Conservation (phyloP, 2,888 invertebrate species). For the Macrosoma leucophasiata region DNA sequence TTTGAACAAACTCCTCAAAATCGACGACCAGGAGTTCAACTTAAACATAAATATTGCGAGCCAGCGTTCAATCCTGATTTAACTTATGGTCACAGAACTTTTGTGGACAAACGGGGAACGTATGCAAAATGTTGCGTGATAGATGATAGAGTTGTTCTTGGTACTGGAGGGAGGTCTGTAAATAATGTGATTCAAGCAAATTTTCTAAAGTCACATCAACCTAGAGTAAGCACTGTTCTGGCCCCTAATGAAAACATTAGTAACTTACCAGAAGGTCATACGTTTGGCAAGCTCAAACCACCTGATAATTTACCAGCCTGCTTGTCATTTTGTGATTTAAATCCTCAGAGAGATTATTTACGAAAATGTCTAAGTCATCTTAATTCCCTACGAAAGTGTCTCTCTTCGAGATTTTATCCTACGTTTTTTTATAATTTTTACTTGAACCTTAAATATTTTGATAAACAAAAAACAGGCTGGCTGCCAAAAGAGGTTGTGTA, state of each 20-base stretch:
- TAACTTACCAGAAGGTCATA: constrained; percentile 58
- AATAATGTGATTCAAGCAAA: constrained; percentile 59
- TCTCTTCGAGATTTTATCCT: constrained; percentile 43
- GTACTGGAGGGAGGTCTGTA: constrained; percentile 44
- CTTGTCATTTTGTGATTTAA: constrained; percentile 45
- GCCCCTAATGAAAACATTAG: constrained; percentile 67
- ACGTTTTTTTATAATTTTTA: constrained; percentile 48
- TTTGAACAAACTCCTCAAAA: constrained; percentile 43
- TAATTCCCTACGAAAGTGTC: constrained; percentile 51
- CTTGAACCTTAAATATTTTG: constrained; percentile 45
- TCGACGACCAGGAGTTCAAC: constrained; percentile 41
- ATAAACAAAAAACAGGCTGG: constrained; percentile 59
- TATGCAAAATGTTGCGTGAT: constrained; percentile 61
- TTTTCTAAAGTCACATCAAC: constrained; percentile 41
- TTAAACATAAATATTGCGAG: constrained; percentile 44
- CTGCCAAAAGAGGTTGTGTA: constrained; percentile 59
- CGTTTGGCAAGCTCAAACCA: constrained; percentile 60
- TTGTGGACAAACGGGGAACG: constrained; percentile 61
- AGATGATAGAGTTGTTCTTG: constrained; percentile 47
- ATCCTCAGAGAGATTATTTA: constrained; percentile 50
- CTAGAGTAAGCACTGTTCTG: constrained; percentile 51
- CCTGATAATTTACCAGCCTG: constrained; percentile 64
- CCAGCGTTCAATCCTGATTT: constrained; percentile 57
- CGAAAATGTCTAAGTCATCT: constrained; percentile 60
- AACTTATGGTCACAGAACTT: constrained; percentile 59